Percentiles rank a stretch among this genome's conserved stretches.
phyloP scores from a whole-genome alignment of 2,113 vertebrate genomes.

The Phrynosoma blainvillii region DNA sequence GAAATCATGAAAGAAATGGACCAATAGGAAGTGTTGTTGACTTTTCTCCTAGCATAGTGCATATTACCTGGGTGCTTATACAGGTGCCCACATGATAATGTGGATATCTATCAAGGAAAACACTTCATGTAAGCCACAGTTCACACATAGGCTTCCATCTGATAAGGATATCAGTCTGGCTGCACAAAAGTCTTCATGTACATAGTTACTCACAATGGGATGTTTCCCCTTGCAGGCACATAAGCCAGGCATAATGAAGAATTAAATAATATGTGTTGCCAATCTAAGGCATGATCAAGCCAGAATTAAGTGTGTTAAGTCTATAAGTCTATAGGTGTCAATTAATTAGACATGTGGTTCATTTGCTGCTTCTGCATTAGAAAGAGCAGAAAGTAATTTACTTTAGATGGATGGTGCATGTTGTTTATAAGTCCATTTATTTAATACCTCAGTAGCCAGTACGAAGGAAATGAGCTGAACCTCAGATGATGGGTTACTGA shows the following conservation, averaged over 20 bases:
- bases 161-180: not conserved
- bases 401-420: not conserved
- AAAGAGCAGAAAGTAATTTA: not conserved
- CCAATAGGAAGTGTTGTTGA: not conserved
- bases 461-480: not conserved
- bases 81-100: not conserved
- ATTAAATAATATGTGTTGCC: not conserved
- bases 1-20: no score
- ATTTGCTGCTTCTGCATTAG: not conserved
- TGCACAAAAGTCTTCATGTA: not conserved
- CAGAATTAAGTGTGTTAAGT: not conserved
- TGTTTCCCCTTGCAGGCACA: not conserved
- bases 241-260: not conserved
- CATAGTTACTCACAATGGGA: not conserved
- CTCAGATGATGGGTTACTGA: not conserved
- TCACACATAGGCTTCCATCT: not conserved
- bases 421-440: not conserved
- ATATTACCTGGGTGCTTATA: not conserved
- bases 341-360: not conserved
- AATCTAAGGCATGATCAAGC: not conserved
- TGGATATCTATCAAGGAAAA: not conserved
- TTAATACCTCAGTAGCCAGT: not conserved
- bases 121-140: not conserved
- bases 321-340: not conserved
- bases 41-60: not conserved